Base-by-base conservation (phyloP, 2,888 invertebrate genomes). In the Xestoiulus laeticollis region DNA sequence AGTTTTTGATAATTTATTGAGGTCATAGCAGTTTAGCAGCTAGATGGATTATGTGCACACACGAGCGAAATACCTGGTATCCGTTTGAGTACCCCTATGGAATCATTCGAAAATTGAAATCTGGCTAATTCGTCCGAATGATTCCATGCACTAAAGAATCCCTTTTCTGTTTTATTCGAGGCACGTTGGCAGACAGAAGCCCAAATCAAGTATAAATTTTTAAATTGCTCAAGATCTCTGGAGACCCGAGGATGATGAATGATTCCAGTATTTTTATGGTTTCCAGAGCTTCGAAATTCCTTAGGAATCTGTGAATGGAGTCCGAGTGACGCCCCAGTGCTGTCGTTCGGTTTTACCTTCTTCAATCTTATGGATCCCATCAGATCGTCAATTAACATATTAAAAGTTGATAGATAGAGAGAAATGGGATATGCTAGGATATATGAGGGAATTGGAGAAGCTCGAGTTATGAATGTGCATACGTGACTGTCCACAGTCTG, bases 351-450 rank as follows among this genome's bases (percentile, higher is more conserved):
- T 78, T 78, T 78, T 78, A 30, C 30, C 30, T 59, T 59, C 59
- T 3, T 22, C 59, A 22, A 59, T 59, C 59, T 38, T 30, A 30
- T 16, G 78, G 78, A 78, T 78, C 78, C 68, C 78, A 78, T 30
- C 78, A 30, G 30, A 78, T 30, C 78, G 26, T 78, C 78, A 78
- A 78, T 78, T 78, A 78, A 78, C 78, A 78, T 78, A 78, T 78
- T 78, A 78, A 78, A 78, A 78, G 78, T 30, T 30, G 30, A 26
- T 78, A 78, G 78, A 59, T n/a, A 78, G 78, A 30, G 78, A 78
- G 30, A 78, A 78, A 68, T 68, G 68, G 12, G 68, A 68, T 12
- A n/a, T n/a, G n/a, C n/a, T n/a, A n/a, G n/a, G n/a, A n/a, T n/a
- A n/a, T n/a, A n/a, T n/a, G 68, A 68, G 68, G 68, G 68, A 53